Base-by-base conservation (phyloP, 2,113 vertebrate genomes). In the Thryonomys swinderianus region DNA sequence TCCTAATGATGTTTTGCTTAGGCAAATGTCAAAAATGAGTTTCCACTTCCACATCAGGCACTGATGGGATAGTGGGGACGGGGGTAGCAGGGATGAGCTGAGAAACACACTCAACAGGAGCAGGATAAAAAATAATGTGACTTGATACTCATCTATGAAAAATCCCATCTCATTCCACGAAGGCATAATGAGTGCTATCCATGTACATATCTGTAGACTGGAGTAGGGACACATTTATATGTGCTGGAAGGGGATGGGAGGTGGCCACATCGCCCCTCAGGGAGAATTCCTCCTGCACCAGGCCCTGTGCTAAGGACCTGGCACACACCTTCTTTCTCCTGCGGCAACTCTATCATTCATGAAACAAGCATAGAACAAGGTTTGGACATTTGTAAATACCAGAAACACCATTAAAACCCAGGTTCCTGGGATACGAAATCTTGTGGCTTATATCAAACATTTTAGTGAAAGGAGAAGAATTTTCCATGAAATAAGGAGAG, bases 1-100 rank as follows among this genome's bases (percentile, higher is more conserved):
- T 95, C 88, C 76, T 96, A 93, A 97, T 94, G 94, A 96, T 93
- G 94, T 97, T 97, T 95, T 96, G 95, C 95, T 97, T 96, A 93
- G 93, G 93, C 88, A 95, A 97, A 95, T 96, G 94, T 96, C 90
- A 96, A 96, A 97, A 96, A 95, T 93, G 85, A 95, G 89, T 91
- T 97, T 95, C 97, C 53, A 95, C 91, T 97, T 96, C 80, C 94
- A 96, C 80, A 91, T 71, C 66, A 96, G 96, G 94, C 87, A 96
- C 64, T 96, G 86, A 95, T 80, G 40, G 79, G 69, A 76, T 51
- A 91, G 92, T 48, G 32, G 34, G 42, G 80, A 67, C 32, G 64
- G 82, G 86, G 64, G 88, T 80, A 30, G 42, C 1, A 4, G 74
- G 80, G 30, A 85, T 85, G 67, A 96, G 67, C 37, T 86, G 74